phyloP scores from a whole-genome alignment of 2,888 invertebrate genomes.

The Zeuzera pyrina region DNA sequence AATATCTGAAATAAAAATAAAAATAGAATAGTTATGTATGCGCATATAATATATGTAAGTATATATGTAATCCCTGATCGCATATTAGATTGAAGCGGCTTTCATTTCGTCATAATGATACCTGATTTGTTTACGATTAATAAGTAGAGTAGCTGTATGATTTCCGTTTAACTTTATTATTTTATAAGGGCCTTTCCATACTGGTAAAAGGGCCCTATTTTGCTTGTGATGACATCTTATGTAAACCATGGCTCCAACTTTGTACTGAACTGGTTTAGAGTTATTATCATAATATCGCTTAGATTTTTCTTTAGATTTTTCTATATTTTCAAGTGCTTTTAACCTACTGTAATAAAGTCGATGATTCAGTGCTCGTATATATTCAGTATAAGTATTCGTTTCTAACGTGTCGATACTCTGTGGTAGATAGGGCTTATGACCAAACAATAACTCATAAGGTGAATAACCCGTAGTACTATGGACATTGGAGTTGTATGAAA shows the following conservation, averaged over 20 bases:
- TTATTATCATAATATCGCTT: slow-evolving; percentile 4
- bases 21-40: too few species aligned
- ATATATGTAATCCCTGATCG: too few species aligned
- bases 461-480: not conserved
- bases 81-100: too few species aligned
- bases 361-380: slow-evolving; percentile 2
- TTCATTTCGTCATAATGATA: slow-evolving; percentile 4
- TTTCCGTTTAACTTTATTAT: slow-evolving; percentile 2
- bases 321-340: slow-evolving; percentile 3
- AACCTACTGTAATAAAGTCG: not conserved
- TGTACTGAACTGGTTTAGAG: slow-evolving; percentile 1
- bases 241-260: slow-evolving; percentile 6
- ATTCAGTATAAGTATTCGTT: slow-evolving; percentile 1
- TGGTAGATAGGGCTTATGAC: slow-evolving; percentile 5
- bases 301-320: slow-evolving; percentile 1
- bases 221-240: slow-evolving; percentile 2
- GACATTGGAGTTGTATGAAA: not conserved
- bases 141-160: slow-evolving; percentile 1
- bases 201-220: slow-evolving; percentile 4
- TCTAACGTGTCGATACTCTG: slow-evolving; percentile 1
- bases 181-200: slow-evolving; percentile 8
- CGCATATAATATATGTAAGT: too few species aligned
- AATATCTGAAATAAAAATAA: too few species aligned
- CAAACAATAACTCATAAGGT: slow-evolving; percentile 3
- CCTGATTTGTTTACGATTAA: slow-evolving; percentile 2